Evolutionary conservation across 2,113 vertebrate genomes (phyloP), one percentile per base, ranked within the genome.

Genomic region (Geothlypis trichas): DNA sequence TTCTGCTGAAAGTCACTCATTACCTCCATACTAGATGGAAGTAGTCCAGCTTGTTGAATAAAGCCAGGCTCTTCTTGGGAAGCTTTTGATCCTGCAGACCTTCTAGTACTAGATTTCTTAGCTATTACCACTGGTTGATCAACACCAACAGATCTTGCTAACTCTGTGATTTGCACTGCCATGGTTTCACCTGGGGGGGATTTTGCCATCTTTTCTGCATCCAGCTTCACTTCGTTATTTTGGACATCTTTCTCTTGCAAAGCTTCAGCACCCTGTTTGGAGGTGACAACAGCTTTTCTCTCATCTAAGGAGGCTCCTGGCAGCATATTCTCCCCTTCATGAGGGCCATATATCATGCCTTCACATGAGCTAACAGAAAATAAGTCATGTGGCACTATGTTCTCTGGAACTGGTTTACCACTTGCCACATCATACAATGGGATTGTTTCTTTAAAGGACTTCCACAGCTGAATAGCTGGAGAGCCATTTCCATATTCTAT

Each of bases 391-490:
- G 95, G 94, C 39, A 93, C 58, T 59, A 91, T 26, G 4, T 89
- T 95, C 23, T 97, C 97, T 74, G 94, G 85, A 78, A 94, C 90
- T 30, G 87, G 39, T 92, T 97, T 96, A 41, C 90, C 84, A 54
- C 76, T 91, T 78, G 92, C 90, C 62, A 97, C 90, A 23, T 97
- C 93, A 35, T 95, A 97, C 44, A 97, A 23, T 9, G 92, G 95
- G 57, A 97, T 94, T 13, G 95, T 98, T 96, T 98, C 96, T 91
- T 98, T 97, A 76, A 97, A 95, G 84, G 97, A 95, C 42, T 97
- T 96, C 96, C 96, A 97, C 49, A 97, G 79, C 15, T 97, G 96
- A 94, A 95, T 96, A 85, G 90, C 87, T 79, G 93, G 96, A 65
- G 95, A 96, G 42, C 97, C 95, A 86, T 80, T 94, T 51, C 95